Conservation (phyloP, 2,888 invertebrate species). For the Phengaris alcon region DNA sequence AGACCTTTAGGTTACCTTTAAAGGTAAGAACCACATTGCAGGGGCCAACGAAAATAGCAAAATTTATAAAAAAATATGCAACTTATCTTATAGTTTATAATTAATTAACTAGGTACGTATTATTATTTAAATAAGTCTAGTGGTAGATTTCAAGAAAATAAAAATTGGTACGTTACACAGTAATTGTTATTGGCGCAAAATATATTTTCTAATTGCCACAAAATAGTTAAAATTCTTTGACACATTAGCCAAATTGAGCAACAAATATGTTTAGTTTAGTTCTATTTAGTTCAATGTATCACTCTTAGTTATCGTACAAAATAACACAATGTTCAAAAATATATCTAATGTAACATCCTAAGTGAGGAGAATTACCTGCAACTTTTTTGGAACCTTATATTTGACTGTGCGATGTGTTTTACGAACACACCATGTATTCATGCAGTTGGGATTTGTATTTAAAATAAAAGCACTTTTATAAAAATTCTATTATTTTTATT, state of each 20-base stretch:
- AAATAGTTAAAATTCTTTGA: neutral
- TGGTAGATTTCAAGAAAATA: neutral
- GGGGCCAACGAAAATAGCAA: constrained; percentile 10
- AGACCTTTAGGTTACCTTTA: neutral
- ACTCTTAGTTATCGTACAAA: constrained; percentile 9
- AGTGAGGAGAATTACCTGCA: neutral
- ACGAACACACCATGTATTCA: neutral
- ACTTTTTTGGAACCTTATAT: neutral
- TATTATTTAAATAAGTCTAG: neutral
- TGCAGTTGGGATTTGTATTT: constrained; percentile 16
- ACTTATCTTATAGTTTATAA: neutral
- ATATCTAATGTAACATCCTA: neutral
- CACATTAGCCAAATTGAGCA: neutral
- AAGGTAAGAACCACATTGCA: constrained; percentile 12
- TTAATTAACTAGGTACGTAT: neutral
- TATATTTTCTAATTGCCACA: neutral
- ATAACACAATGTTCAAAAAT: neutral
- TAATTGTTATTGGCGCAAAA: neutral
- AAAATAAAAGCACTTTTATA: constrained; percentile 23
- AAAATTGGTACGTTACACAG: neutral
- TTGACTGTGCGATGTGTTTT: neutral
- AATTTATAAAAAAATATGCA: neutral
- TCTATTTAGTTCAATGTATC: neutral
- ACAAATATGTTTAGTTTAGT: constrained; percentile 12
- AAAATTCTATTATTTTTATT: neutral